Conservation (phyloP, 2,113 vertebrate species). For the Nycticebus coucang region DNA sequence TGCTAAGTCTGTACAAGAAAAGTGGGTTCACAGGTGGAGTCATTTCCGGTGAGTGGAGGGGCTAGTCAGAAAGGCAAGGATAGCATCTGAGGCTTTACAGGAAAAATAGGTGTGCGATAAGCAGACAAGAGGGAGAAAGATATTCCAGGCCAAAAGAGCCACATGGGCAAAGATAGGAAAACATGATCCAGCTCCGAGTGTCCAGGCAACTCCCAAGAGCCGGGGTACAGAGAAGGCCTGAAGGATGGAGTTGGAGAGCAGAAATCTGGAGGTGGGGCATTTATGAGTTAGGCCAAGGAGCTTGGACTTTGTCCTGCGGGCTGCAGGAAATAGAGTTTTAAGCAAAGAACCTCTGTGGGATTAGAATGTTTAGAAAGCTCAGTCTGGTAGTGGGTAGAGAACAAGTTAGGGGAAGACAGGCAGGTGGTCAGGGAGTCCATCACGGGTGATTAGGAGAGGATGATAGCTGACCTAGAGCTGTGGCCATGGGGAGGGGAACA, state of each 20-base stretch:
- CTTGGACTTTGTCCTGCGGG: background rate
- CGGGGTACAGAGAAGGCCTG: no score
- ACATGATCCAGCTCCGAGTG: background rate
- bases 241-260: background rate
- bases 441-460: background rate
- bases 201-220: background rate
- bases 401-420: background rate
- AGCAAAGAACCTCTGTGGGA: background rate
- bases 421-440: background rate
- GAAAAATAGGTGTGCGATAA: background rate
- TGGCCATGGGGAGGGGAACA: background rate
- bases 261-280: background rate
- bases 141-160: background rate
- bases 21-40: background rate
- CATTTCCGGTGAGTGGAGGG: background rate
- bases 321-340: background rate
- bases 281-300: background rate
- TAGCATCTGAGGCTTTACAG: background rate
- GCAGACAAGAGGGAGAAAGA: background rate
- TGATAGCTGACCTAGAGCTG: background rate
- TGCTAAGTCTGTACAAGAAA: background rate
- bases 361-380: background rate
- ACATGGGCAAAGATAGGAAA: background rate
- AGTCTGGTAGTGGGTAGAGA: background rate
- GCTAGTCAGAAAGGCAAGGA: background rate